A percentile compares a stretch with the other conserved stretches of the same genome.
Conservation (phyloP, 2,113 vertebrate species). For the Mustelus asterias region DNA sequence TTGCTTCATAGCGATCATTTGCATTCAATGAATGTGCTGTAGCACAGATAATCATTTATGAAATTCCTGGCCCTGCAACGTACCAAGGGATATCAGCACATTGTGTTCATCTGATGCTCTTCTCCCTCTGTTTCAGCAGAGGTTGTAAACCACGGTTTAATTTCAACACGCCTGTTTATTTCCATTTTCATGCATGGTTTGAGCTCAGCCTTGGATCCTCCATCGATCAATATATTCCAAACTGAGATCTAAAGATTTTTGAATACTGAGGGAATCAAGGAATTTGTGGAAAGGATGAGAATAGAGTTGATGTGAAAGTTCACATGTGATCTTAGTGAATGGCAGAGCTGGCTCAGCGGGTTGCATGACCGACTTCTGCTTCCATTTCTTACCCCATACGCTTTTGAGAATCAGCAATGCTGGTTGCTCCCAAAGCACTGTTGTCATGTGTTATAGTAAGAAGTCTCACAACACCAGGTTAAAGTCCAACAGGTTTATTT, state of each 20-base stretch:
- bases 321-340: not conserved
- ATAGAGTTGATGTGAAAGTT: not conserved
- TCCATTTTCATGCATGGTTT: not conserved
- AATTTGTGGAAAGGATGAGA: not conserved
- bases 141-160: not conserved
- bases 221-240: not conserved
- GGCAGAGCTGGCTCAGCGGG: not conserved
- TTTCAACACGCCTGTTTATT: not conserved
- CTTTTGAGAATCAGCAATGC: not conserved
- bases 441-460: not conserved
- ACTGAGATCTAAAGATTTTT: not conserved
- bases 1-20: not conserved
- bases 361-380: not conserved
- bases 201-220: not conserved
- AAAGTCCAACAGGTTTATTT: too few species aligned
- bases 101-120: not conserved
- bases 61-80: not conserved
- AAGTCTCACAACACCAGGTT: too few species aligned
- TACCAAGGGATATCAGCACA: not conserved
- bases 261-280: not conserved
- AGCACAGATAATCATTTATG: not conserved
- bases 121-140: not conserved
- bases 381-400: not conserved
- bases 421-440: not conserved
- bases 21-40: not conserved